Evolutionary conservation across 2,113 vertebrate species (phyloP), one percentile per base, ranked within the genome.

Genomic region (Odobenus rosmarus): DNA sequence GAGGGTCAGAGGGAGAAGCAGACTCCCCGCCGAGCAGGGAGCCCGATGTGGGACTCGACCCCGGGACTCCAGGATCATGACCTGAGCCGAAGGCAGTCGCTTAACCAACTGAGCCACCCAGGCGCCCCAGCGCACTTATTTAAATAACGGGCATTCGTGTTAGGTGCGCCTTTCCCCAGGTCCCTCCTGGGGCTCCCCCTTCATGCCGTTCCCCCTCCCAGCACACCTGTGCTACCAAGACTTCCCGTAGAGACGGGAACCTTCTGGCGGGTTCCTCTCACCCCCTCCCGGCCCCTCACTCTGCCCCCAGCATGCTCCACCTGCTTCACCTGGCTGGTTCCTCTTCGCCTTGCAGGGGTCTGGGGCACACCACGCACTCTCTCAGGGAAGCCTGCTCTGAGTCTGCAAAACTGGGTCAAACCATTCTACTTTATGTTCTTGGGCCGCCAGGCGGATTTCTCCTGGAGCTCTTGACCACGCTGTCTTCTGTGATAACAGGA

Each of bases 101-200:
- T n/a, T n/a, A n/a, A n/a, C n/a, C n/a, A n/a, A n/a, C n/a, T n/a
- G n/a, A n/a, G n/a, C n/a, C n/a, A n/a, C n/a, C n/a, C n/a, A n/a
- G n/a, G n/a, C n/a, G n/a, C n/a, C n/a, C n/a, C 15, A 21, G 4
- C 8, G 4, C 13, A 3, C 6, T 69, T 36, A 36, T 23, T 67
- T 57, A 36, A n/a, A n/a, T n/a, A 46, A 23, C 0, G 15, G 53
- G 2, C 28, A 6, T 31, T 16, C 9, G 6, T 0, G 1, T 6
- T 6, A 0, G 3, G 5, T 42, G 4, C 3, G 0, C 23, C 3
- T 74, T 14, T 76, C 55, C 42, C 46, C 31, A 49, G 36, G 19
- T 36, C 5, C 84, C 21, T 28, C 11, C 88, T 19, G 59, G 18
- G 51, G n/a, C 16, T 55, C 53, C 33, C 42, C 71, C 1, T 55